These are phyloP conservation scores for Drosophila navojoa DNA, from an alignment of 1,140 invertebrate species.

Conservation along the genomic window DNA sequence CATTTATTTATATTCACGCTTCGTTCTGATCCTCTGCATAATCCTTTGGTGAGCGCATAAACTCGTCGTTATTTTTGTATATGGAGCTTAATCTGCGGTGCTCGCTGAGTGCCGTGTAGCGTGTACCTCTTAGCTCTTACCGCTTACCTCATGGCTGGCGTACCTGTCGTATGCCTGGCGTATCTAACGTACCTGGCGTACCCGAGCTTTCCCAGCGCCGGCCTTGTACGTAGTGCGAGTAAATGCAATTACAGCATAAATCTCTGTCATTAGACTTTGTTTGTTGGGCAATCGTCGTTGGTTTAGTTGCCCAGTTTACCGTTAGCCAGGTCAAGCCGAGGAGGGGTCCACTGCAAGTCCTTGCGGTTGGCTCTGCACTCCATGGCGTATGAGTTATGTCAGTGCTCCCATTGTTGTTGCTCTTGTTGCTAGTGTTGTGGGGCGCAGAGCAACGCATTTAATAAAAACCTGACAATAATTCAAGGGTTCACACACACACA, in stretches of 20 bases:
- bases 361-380: constrained; percentile 54
- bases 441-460: constrained; percentile 21
- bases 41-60: constrained; percentile 31
- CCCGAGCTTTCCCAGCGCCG: too few species aligned
- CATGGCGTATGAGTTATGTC: constrained; percentile 67
- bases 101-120: not conserved
- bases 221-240: constrained; percentile 33
- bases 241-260: constrained; percentile 80
- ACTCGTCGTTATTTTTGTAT: constrained; percentile 31
- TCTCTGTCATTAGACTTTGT: constrained; percentile 81
- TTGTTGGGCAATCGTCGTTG: constrained; percentile 53
- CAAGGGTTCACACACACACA: constrained; percentile 16
- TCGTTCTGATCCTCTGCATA: not conserved
- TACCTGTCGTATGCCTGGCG: too few species aligned
- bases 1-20: not conserved
- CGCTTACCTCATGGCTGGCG: not conserved
- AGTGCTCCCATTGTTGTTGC: constrained; percentile 4
- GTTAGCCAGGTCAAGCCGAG: constrained; percentile 22
- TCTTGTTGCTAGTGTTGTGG: constrained; percentile 5
- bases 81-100: constrained; percentile 3
- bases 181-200: not conserved
- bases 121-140: not conserved
- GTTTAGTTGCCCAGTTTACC: constrained; percentile 13
- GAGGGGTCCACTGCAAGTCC: constrained; percentile 31
- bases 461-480: constrained; percentile 38